Evolutionary conservation across 92 coral and sea anemone species (phyloP), one percentile per base, ranked within the genome.

Genomic region (Siderastrea radians): DNA sequence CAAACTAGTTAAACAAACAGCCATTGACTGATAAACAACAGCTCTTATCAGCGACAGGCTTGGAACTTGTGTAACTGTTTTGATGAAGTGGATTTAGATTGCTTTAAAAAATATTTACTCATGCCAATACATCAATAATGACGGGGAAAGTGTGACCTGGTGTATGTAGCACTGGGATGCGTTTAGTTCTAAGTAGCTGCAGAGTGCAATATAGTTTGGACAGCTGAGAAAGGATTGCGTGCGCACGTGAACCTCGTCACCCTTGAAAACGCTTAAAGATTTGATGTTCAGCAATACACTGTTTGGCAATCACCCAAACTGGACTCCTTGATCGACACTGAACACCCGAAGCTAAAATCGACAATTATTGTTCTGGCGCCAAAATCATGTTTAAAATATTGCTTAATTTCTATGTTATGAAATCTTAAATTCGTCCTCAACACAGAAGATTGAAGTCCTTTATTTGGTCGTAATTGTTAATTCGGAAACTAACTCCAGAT

Each of bases 1-100:
- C 43, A 51, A 57, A 10, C 44, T 17, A 49, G 43, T 60, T 58
- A 26, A 74, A 84, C 87, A 73, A 74, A 63, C 72, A 44, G 19
- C 50, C 80, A 84, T 61, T 84, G 81, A 84, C 59, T 61, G 80
- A 84, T 74, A 51, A 84, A 83, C 70, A 58, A 73, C 79, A 72
- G 87, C 38, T 58, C 64, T 49, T 16, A 3, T 8, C 4, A 26
- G 48, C 5, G 7, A 52, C 75, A 15, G 69, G 1, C 3, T 4
- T 16, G 45, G 45, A 16, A n/a, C 46, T 19, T 26, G 60, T 6
- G 44, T 5, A 9, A 54, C 16, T 38, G 19, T 7, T 72, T 46
- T 72, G 59, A 6, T 47, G 51, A 19, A 45, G 62, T 51, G 9
- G 52, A 60, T 26, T 61, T 78, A n/a, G 53, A 60, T 78, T 78